Evolutionary conservation across 2,113 vertebrate species (phyloP), one percentile per base, ranked within the genome.

Genomic region (Dicrurus megarhynchus): DNA sequence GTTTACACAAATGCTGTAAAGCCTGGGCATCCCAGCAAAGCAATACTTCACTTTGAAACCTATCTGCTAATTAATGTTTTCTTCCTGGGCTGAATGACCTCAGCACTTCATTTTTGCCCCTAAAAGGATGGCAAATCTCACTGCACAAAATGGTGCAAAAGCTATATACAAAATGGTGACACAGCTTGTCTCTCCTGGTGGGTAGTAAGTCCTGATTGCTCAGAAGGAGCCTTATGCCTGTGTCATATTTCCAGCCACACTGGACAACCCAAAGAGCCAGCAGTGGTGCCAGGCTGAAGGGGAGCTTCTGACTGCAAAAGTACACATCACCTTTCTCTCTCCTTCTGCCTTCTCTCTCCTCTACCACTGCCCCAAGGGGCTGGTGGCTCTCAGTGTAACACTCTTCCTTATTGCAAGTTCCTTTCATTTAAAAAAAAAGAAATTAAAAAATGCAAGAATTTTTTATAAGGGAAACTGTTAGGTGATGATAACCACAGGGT

Each of bases 191-290:
- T 47, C 16, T 57, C 30, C 30, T 3, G 2, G 13, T 1, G 1
- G 10, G 32, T 5, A 33, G 6, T 3, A 80, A 37, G 16, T 28
- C 24, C 53, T 23, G 27, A 44, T 24, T 33, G 2, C 10, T 75
- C 60, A 17, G 22, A n/a, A 16, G 22, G 3, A 87, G 64, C 27
- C 64, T 87, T 7, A 35, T 4, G 30, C 12, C 1, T 3, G 26
- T 46, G 33, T 2, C 0, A 0, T n/a, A 16, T 20, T 77, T 74
- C 33, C 68, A 91, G 64, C 16, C 3, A 1, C 2, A 2, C 6
- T 10, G 30, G 32, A 69, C 24, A 16, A 22, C 13, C 17, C 42
- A 13, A 32, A 55, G 5, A 61, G n/a, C 16, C 26, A 49, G 22
- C 3, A 13, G 23, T 2, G 0, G 3, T 20, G 33, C 32, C 26